These are phyloP conservation scores for Vanessa atalanta DNA, from an alignment of 1,140 invertebrate species.

Conservation along the genomic window DNA sequence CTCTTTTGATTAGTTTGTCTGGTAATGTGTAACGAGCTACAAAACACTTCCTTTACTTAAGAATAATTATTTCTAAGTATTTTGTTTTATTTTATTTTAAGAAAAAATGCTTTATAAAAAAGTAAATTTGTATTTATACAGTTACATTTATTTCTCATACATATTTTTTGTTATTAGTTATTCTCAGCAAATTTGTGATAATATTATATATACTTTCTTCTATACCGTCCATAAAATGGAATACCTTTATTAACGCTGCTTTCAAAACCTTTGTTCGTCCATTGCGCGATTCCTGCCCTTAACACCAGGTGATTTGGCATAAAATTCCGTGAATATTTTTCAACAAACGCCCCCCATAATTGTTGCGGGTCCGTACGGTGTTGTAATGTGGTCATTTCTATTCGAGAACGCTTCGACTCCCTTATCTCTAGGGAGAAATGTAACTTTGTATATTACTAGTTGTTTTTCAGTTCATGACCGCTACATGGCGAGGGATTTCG, in stretches of 20 bases:
- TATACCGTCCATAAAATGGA: conserved; percentile 22
- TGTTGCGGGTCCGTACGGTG: conserved; percentile 30
- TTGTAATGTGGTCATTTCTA: conserved; percentile 37
- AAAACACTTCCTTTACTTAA: too few relatives aligned
- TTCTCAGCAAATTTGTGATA: not conserved
- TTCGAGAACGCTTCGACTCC: conserved; percentile 27
- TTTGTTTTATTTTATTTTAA: too few relatives aligned
- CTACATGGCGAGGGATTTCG: conserved; percentile 32
- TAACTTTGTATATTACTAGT: conserved; percentile 40
- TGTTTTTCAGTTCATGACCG: conserved; percentile 38
- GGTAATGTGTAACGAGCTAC: too few relatives aligned
- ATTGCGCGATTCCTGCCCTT: not conserved
- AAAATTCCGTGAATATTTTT: conserved; percentile 15
- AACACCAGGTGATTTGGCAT: not conserved
- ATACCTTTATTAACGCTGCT: conserved; percentile 35
- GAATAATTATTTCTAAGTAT: too few relatives aligned
- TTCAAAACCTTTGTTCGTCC: conserved; percentile 10
- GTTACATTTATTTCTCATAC: not conserved
- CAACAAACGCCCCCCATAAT: conserved; percentile 20
- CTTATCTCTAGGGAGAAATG: conserved; percentile 31
- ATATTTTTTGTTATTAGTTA: not conserved
- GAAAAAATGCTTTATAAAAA: too few relatives aligned
- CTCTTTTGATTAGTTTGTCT: too few relatives aligned
- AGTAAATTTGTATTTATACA: not conserved
- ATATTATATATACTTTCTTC: not conserved